Evolutionary conservation across 1,140 invertebrate genomes (phyloP).

Genomic region (Holotrichia oblita): DNA sequence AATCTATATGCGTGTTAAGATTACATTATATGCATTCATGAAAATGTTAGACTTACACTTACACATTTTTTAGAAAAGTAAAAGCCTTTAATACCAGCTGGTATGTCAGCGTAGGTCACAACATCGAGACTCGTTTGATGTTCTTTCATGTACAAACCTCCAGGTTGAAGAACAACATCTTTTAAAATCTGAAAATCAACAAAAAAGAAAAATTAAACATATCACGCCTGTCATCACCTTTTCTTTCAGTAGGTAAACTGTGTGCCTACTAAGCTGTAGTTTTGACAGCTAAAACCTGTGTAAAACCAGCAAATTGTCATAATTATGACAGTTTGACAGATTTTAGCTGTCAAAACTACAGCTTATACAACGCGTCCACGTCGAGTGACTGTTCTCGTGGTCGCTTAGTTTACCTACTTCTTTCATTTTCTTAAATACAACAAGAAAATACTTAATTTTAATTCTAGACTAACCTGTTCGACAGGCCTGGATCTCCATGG

Average conservation of each 20-base stretch:
- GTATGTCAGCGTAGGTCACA: conserved; percentile 66
- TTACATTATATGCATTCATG: background rate
- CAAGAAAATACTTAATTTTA: no score
- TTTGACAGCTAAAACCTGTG: no score
- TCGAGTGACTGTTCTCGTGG: no score
- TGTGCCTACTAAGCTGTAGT: no score
- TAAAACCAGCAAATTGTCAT: no score
- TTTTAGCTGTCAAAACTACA: no score
- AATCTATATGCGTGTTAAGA: background rate
- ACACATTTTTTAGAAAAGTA: conserved; percentile 89
- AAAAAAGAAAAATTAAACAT: background rate
- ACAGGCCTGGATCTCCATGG: conserved; percentile 76
- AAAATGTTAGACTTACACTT: conserved; percentile 29
- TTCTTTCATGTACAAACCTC: conserved; percentile 61
- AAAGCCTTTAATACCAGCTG: conserved; percentile 73
- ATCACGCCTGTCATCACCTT: no score
- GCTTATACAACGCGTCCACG: no score
- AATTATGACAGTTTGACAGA: no score
- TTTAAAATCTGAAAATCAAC: conserved; percentile 62
- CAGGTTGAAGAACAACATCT: conserved; percentile 70
- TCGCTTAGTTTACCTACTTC: no score
- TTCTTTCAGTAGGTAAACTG: no score
- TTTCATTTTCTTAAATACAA: background rate
- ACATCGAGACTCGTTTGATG: conserved; percentile 59
- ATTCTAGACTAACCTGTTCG: conserved; percentile 55